Evolutionary conservation across 37 sponge, comb jelly and placozoan species (phyloP).

Genomic region (Aplysina aerophoba): DNA sequence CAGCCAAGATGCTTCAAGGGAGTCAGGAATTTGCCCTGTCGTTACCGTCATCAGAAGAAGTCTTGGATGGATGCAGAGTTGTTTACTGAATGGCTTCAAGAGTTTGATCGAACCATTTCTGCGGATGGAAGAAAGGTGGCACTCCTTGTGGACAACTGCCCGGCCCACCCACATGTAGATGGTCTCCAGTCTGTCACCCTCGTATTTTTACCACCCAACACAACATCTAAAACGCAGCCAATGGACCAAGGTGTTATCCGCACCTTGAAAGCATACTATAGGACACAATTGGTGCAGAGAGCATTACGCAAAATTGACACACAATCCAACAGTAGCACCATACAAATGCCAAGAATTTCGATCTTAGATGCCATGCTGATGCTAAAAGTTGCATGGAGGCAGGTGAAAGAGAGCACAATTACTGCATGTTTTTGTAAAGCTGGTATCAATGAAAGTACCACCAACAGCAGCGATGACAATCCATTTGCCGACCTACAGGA

Average conservation of each 20-base stretch:
- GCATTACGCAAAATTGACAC: too few relatives aligned
- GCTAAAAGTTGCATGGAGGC: too few relatives aligned
- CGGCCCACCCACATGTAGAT: not conserved
- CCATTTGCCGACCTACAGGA: not conserved
- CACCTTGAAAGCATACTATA: constrained; percentile 10
- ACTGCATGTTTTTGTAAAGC: too few relatives aligned
- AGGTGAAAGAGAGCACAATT: too few relatives aligned
- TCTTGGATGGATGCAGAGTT: constrained; percentile 7
- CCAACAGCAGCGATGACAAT: not conserved
- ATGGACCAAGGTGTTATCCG: constrained; percentile 26
- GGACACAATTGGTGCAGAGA: not conserved
- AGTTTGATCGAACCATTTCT: not conserved
- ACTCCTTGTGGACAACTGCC: constrained; percentile 18
- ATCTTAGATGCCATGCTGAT: too few relatives aligned
- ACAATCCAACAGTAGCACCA: too few relatives aligned
- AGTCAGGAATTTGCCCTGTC: constrained; percentile 9
- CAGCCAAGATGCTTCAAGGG: constrained; percentile 13
- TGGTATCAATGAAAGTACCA: constrained; percentile 2
- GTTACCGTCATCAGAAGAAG: not conserved
- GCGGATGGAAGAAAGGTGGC: not conserved
- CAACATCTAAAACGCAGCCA: constrained; percentile 17
- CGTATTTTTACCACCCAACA: constrained; percentile 17
- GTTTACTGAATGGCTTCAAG: not conserved
- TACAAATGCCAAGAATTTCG: too few relatives aligned
- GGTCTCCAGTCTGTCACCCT: constrained; percentile 5